phyloP scores from a whole-genome alignment of 2,888 invertebrate genomes.

The Rhabditoides inermis region DNA sequence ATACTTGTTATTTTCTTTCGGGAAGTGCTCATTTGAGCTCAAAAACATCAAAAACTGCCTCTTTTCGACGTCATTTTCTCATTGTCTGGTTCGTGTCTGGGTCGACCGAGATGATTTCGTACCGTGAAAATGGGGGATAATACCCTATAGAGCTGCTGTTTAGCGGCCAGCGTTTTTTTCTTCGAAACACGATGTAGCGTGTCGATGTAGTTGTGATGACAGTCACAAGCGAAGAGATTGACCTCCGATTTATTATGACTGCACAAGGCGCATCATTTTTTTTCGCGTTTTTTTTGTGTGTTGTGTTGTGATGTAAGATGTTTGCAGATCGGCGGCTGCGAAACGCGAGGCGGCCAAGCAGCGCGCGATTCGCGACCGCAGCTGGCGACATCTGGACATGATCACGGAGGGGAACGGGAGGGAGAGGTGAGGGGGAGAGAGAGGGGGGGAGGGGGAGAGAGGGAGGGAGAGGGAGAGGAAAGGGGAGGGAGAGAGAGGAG shows the following conservation, averaged over 20 bases:
- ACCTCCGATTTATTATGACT: conserved; percentile 6
- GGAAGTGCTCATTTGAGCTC: too few species aligned
- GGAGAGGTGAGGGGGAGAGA: conserved; percentile 1
- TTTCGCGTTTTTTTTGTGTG: conserved; percentile 2
- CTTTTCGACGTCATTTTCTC: too few species aligned
- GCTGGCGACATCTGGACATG: conserved; percentile 34
- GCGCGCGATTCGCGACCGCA: conserved; percentile 21
- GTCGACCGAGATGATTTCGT: too few species aligned
- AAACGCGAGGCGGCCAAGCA: conserved; percentile 13
- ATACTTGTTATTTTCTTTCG: too few species aligned
- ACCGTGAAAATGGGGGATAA: too few species aligned
- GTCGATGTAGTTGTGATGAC: background rate
- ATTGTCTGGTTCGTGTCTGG: too few species aligned
- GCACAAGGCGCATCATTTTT: background rate
- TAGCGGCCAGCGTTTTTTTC: too few species aligned
- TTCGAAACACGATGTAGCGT: conserved; percentile 1
- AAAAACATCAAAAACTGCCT: too few species aligned
- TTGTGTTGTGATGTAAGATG: background rate
- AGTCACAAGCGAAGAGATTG: too few species aligned
- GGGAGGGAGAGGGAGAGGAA: too few species aligned
- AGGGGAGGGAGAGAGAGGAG: too few species aligned
- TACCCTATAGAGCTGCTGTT: too few species aligned
- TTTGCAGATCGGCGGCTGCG: background rate
- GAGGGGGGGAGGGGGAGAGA: conserved; percentile 1
- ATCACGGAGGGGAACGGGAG: conserved; percentile 8